These are phyloP conservation scores for Eulemur albifrons DNA, from an alignment of 2,797 vertebrate species.

Conservation along the genomic window DNA sequence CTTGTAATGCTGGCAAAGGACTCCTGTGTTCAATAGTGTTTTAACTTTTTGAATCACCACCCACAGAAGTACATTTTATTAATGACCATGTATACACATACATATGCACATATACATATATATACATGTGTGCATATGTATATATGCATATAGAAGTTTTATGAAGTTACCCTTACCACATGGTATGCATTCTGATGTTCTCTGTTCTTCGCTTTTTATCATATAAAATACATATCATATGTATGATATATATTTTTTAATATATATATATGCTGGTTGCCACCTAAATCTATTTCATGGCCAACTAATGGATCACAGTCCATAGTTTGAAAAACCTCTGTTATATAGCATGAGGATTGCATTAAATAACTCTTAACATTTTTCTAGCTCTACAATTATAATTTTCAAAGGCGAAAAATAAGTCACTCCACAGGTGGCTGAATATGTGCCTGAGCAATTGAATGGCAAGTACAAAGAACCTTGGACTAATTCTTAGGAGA, in stretches of 20 bases:
- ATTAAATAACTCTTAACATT: conserved; percentile 29
- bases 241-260: background rate
- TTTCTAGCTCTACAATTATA: conserved; percentile 36
- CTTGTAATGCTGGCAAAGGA: background rate
- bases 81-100: background rate
- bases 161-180: background rate
- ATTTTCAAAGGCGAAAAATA: conserved; percentile 43
- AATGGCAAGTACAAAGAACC: background rate
- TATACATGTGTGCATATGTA: background rate
- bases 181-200: background rate
- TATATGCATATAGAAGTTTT: background rate
- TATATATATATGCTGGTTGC: background rate
- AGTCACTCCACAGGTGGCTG: background rate
- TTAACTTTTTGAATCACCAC: background rate
- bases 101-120: background rate
- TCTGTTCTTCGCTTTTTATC: background rate
- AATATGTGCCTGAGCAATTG: background rate
- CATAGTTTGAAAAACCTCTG: background rate
- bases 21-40: background rate
- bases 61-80: conserved; percentile 14
- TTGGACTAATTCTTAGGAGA: background rate
- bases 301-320: background rate
- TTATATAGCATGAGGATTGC: background rate
- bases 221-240: background rate
- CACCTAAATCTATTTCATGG: conserved; percentile 8